These are phyloP conservation scores for Drosophila carrolli DNA, from an alignment of 1,140 invertebrate genomes.

Conservation along the genomic window DNA sequence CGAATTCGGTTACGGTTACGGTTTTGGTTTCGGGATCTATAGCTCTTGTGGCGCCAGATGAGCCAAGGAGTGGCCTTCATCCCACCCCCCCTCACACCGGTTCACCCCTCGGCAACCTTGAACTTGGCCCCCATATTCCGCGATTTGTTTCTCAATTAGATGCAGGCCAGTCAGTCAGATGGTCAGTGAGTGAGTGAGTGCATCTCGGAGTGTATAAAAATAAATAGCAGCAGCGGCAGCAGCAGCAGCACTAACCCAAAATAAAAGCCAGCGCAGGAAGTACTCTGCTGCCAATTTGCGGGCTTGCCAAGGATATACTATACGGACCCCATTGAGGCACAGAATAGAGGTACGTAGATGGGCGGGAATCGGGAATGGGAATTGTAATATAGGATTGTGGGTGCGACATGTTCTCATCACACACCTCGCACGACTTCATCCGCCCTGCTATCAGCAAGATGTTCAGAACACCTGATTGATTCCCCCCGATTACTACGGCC, in stretches of 20 bases:
- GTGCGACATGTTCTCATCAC: conserved; percentile 31
- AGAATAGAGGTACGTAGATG: conserved; percentile 19
- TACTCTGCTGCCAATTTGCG: conserved; percentile 52
- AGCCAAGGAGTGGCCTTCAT: conserved; percentile 2
- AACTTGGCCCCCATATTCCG: conserved; percentile 17
- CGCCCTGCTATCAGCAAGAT: conserved; percentile 11
- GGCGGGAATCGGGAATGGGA: neutral
- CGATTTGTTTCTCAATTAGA: conserved; percentile 29
- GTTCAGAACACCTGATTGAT: conserved; percentile 3
- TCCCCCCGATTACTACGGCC: neutral
- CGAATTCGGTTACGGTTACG: conserved; percentile 2
- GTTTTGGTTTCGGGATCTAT: conserved; percentile 5
- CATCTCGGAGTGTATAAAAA: conserved; percentile 33
- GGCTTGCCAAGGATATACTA: conserved; percentile 55
- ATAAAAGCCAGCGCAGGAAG: conserved; percentile 22
- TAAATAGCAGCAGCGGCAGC: conserved; percentile 18
- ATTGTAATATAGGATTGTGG: neutral
- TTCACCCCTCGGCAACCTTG: conserved; percentile 17
- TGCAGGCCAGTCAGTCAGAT: conserved; percentile 19
- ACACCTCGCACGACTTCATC: conserved; percentile 17
- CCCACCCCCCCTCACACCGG: too few relatives aligned
- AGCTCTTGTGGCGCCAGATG: too few relatives aligned
- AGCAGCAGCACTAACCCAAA: neutral
- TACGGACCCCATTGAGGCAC: conserved; percentile 1
- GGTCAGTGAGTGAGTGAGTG: conserved; percentile 9